Conservation (phyloP, 2,888 invertebrate species). For the Rhamnusium bicolor region DNA sequence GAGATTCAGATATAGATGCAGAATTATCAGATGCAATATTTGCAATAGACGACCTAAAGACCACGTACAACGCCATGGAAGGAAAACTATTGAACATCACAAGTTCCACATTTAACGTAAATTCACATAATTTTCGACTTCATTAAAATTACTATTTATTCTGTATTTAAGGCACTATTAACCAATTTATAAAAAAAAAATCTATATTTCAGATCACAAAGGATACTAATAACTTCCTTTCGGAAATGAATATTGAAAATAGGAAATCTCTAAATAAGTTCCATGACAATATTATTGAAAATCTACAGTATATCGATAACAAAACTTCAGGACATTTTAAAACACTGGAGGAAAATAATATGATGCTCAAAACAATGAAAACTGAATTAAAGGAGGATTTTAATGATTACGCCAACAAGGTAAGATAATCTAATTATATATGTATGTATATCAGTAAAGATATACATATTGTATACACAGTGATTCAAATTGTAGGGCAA, state of each 20-base stretch:
- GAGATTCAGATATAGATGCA: constrained; percentile 66
- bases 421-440: constrained; percentile 27
- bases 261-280: constrained; percentile 45
- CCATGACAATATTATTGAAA: constrained; percentile 47
- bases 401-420: constrained; percentile 65
- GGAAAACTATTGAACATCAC: constrained; percentile 60
- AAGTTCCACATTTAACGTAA: constrained; percentile 61
- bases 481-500: too few species aligned
- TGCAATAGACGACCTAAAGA: constrained; percentile 67
- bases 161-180: too few species aligned
- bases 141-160: not conserved
- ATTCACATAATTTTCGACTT: constrained; percentile 2
- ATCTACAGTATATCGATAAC: constrained; percentile 47
- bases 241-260: constrained; percentile 35
- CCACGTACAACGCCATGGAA: constrained; percentile 56
- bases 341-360: constrained; percentile 46
- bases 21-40: constrained; percentile 65
- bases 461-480: too few species aligned
- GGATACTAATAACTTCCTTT: constrained; percentile 34
- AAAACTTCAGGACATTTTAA: constrained; percentile 40
- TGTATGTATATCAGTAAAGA: too few species aligned
- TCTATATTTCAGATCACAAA: constrained; percentile 41
- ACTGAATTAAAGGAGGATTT: constrained; percentile 61
- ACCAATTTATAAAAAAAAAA: too few species aligned
- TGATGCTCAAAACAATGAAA: constrained; percentile 52